Evolutionary conservation across 2,797 vertebrate species (phyloP).

Genomic region (Eutrigla gurnardus): DNA sequence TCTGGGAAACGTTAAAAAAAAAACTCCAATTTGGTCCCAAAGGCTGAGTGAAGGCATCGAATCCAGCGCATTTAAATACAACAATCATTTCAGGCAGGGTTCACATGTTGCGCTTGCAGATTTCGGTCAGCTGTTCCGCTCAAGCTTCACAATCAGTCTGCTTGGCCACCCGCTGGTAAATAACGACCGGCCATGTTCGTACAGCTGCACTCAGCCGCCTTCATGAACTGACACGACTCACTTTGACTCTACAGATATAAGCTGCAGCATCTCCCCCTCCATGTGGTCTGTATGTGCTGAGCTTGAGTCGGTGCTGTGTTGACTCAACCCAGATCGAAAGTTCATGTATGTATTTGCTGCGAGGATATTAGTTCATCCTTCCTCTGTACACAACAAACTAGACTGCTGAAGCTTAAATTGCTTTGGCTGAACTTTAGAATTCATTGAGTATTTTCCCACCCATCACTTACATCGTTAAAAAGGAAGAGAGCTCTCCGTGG

Average conservation of each 20-base stretch:
- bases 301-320: conserved; percentile 8
- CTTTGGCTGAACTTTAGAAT: background rate
- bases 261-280: background rate
- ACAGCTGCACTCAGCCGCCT: background rate
- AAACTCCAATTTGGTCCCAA: too few relatives aligned
- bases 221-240: background rate
- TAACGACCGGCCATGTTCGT: background rate
- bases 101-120: background rate
- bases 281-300: background rate
- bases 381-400: too few relatives aligned
- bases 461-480: background rate
- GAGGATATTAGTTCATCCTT: background rate
- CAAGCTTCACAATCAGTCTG: background rate
- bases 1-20: background rate
- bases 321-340: conserved; percentile 2
- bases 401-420: background rate
- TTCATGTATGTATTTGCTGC: conserved; percentile 1
- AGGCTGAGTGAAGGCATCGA: too few relatives aligned
- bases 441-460: background rate
- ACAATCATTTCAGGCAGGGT: background rate
- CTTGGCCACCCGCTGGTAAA: background rate
- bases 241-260: background rate
- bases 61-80: too few relatives aligned
- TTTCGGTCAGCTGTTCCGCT: background rate
- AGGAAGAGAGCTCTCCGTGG: background rate